Conservation (phyloP, 2,797 vertebrate genomes). For the Leontopithecus rosalia region DNA sequence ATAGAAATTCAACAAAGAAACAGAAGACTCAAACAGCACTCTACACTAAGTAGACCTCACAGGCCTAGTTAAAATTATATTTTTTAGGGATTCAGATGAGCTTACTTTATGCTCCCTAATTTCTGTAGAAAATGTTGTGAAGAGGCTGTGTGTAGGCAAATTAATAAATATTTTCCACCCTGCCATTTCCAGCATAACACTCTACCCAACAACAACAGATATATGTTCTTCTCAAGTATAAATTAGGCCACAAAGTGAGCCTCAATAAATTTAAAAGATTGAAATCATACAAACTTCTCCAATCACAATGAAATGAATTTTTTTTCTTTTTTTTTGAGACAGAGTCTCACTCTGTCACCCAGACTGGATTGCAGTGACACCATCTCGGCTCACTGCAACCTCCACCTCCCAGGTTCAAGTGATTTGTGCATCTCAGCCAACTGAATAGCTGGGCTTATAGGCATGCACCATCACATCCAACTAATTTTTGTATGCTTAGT, state of each 20-base stretch:
- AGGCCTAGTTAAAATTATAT: background rate
- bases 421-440: background rate
- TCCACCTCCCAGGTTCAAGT: background rate
- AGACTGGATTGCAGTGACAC: background rate
- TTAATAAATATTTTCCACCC: background rate
- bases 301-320: background rate
- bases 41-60: background rate
- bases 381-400: background rate
- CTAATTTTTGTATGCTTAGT: background rate
- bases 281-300: background rate
- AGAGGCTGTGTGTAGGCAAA: conserved; percentile 19
- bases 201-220: background rate
- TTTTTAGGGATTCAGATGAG: conserved; percentile 10
- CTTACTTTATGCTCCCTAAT: conserved; percentile 10
- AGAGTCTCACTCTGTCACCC: background rate
- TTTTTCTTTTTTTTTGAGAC: background rate
- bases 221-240: background rate
- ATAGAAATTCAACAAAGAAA: conserved; percentile 1
- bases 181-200: background rate
- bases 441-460: background rate
- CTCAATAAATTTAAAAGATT: conserved; percentile 30
- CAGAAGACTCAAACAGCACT: background rate
- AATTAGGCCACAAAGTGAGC: background rate
- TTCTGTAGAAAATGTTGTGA: conserved; percentile 33
- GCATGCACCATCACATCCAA: background rate